Percentiles rank a stretch among this genome's conserved stretches.
Conservation (phyloP, 1,140 invertebrate species). For the Polypedilum vanderplanki region DNA sequence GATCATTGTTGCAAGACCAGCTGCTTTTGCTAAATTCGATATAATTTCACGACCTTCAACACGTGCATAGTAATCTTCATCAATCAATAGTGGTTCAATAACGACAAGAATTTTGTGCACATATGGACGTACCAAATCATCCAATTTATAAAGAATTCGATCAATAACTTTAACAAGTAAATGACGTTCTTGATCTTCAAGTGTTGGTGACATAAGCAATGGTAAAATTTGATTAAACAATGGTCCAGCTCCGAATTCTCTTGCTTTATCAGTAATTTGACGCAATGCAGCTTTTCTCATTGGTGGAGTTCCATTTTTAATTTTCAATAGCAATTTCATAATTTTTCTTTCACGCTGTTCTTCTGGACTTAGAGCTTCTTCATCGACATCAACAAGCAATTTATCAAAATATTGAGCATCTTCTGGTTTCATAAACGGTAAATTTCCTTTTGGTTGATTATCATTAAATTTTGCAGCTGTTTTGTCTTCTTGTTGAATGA, state of each 20-base stretch:
- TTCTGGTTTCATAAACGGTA: slow-evolving; percentile 98
- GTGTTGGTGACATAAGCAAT: slow-evolving; percentile 95
- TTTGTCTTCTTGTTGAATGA: slow-evolving; percentile 83
- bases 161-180: slow-evolving; percentile 99
- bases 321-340: slow-evolving; percentile 97
- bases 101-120: slow-evolving; percentile 99
- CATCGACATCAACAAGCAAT: slow-evolving; percentile 94
- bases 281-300: slow-evolving; percentile 97
- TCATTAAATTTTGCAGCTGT: slow-evolving; percentile 80
- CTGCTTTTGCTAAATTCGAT: slow-evolving; percentile 98
- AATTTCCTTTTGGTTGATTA: slow-evolving; percentile 91
- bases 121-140: slow-evolving; percentile 97
- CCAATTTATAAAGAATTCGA: slow-evolving; percentile 95
- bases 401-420: slow-evolving; percentile 99
- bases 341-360: slow-evolving; percentile 98
- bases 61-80: slow-evolving; percentile 99
- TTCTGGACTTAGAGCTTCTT: slow-evolving; percentile 89
- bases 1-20: slow-evolving; percentile 99
- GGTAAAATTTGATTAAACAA: slow-evolving; percentile 99
- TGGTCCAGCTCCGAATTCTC: slow-evolving; percentile 96
- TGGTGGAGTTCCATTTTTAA: slow-evolving; percentile 99
- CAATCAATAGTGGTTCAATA: slow-evolving; percentile 97
- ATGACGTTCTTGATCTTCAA: slow-evolving; percentile 99
- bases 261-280: slow-evolving; percentile 97
- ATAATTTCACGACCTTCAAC: slow-evolving; percentile 99